A percentile compares a stretch with the other conserved stretches of the same genome.
Conservation (phyloP, 2,888 invertebrate species). For the Scaptomyza caliginosa region DNA sequence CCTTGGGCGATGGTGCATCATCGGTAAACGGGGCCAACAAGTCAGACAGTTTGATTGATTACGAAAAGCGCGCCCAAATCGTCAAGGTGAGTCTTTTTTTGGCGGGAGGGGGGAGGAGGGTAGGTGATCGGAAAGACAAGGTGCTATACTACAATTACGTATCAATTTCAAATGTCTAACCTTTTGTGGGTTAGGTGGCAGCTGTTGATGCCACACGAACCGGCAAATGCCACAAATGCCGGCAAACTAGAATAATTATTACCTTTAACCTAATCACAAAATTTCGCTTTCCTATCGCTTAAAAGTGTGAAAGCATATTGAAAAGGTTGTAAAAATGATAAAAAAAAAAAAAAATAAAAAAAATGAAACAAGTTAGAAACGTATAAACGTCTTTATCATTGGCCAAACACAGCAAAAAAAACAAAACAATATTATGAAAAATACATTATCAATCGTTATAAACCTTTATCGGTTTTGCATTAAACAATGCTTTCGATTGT, state of each 20-base stretch:
- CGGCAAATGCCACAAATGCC: slow-evolving; percentile 8
- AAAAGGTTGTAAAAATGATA: too few species aligned
- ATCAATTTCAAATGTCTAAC: slow-evolving; percentile 55
- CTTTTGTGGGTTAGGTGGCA: slow-evolving; percentile 40
- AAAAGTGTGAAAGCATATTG: too few species aligned
- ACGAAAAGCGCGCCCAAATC: slow-evolving; percentile 83
- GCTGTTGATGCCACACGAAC: slow-evolving; percentile 41
- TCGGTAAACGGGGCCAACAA: slow-evolving; percentile 15
- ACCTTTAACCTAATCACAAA: background rate
- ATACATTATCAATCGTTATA: background rate
- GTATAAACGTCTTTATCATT: background rate
- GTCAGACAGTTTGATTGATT: slow-evolving; percentile 73
- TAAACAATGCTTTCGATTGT: background rate
- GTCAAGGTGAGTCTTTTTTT: slow-evolving; percentile 80
- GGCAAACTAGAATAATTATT: slow-evolving; percentile 3
- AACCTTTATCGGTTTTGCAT: background rate
- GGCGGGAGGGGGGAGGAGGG: background rate
- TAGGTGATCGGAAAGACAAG: too few species aligned
- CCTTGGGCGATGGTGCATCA: slow-evolving; percentile 34
- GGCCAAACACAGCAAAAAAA: background rate
- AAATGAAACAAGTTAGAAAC: background rate
- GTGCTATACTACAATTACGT: slow-evolving; percentile 27
- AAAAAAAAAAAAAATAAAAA: too few species aligned
- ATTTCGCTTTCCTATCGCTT: background rate
- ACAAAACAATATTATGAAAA: too few species aligned